These are phyloP conservation scores for Sycobia sp. DNA, from an alignment of 1,140 invertebrate genomes.

Conservation along the genomic window DNA sequence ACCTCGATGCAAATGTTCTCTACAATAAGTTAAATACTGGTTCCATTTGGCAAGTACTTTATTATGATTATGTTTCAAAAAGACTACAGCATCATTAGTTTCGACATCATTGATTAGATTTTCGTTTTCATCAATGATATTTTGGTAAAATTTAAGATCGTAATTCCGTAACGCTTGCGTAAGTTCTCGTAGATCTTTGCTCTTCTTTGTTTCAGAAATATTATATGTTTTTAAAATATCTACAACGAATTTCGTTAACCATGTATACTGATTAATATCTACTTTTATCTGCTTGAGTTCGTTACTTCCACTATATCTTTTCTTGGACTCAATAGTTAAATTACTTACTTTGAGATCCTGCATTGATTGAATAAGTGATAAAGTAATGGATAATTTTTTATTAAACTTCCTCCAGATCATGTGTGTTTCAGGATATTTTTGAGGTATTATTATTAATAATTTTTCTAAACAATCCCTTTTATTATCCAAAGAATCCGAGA, in stretches of 20 bases:
- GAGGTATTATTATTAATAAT: not conserved
- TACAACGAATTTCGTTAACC: not conserved
- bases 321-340: not conserved
- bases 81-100: not conserved
- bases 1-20: not conserved
- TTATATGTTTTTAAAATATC: not conserved
- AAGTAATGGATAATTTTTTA: not conserved
- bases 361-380: constrained; percentile 1
- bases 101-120: constrained; percentile 11
- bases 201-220: not conserved
- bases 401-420: not conserved
- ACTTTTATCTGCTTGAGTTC: constrained; percentile 1
- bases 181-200: too few species aligned
- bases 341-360: not conserved
- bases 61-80: not conserved
- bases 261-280: constrained; percentile 4
- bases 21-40: not conserved
- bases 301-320: not conserved
- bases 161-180: not conserved
- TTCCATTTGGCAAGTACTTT: constrained; percentile 9
- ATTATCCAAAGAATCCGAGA: not conserved
- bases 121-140: not conserved
- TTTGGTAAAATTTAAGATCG: constrained; percentile 19
- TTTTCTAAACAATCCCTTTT: constrained; percentile 2
- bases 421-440: constrained; percentile 8